Conservation (phyloP, 2,888 invertebrate species). For the Stenchaetothrips biformis region DNA sequence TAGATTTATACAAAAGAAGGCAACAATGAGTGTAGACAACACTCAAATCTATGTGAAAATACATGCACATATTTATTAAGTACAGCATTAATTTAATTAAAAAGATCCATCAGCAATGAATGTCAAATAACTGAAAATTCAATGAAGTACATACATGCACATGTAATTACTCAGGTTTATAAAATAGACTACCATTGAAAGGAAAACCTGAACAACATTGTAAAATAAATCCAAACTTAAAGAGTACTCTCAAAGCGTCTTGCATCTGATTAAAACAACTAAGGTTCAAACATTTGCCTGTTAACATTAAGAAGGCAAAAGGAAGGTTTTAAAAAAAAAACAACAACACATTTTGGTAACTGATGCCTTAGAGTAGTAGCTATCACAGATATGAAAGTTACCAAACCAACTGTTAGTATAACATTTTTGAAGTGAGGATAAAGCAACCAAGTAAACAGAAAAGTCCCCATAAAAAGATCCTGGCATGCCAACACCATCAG, state of each 20-base stretch:
- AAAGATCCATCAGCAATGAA: conserved; percentile 18
- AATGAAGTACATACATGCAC: neutral
- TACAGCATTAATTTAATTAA: conserved; percentile 12
- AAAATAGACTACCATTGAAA: no score
- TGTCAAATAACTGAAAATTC: neutral
- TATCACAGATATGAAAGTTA: conserved; percentile 24
- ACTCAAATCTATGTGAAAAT: neutral
- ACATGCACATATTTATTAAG: conserved; percentile 13
- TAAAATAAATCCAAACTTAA: neutral
- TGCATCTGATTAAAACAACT: neutral
- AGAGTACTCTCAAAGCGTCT: neutral
- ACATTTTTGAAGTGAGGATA: conserved; percentile 5
- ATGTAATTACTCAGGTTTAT: no score
- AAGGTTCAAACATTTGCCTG: neutral
- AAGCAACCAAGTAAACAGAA: neutral
- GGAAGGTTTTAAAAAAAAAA: neutral
- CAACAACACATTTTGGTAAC: neutral
- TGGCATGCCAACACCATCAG: neutral
- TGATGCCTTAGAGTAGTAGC: conserved; percentile 15
- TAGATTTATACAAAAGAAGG: conserved; percentile 25
- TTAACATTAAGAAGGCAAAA: neutral
- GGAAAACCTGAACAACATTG: neutral
- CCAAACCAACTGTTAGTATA: conserved; percentile 13
- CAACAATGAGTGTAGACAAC: conserved; percentile 1
- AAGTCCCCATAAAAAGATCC: no score